These are phyloP conservation scores for Paramormyrops hopkinsi DNA, from an alignment of 2,797 vertebrate species.

Conservation along the genomic window DNA sequence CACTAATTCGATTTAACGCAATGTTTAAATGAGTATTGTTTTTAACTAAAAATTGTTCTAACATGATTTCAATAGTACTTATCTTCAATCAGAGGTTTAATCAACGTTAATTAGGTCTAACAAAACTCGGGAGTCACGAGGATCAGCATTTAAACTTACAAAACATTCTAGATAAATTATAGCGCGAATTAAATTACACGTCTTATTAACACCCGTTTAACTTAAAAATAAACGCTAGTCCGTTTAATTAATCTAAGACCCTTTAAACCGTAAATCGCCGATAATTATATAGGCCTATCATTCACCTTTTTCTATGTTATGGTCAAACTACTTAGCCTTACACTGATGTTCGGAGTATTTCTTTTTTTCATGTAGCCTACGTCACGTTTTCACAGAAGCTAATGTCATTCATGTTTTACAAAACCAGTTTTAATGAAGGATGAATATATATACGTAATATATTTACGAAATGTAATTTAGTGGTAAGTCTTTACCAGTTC, in stretches of 20 bases:
- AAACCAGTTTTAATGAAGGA: neutral
- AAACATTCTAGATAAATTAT: neutral
- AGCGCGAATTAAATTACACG: neutral
- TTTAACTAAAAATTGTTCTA: neutral
- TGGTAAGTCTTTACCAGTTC: neutral
- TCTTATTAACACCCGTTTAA: neutral
- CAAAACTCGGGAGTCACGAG: neutral
- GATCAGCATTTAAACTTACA: neutral
- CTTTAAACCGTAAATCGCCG: neutral
- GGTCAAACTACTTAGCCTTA: neutral
- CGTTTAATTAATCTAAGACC: neutral
- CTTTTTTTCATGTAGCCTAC: neutral
- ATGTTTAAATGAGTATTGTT: neutral
- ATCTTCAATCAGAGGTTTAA: neutral
- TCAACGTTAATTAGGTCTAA: neutral
- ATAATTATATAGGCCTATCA: neutral
- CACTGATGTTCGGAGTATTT: neutral
- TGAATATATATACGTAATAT: neutral
- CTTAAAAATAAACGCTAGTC: neutral
- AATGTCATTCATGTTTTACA: neutral
- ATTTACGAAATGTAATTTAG: neutral
- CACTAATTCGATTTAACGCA: neutral
- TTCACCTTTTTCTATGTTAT: neutral
- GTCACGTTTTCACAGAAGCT: neutral
- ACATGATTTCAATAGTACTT: neutral